phyloP scores from a whole-genome alignment of 2,797 vertebrate genomes.

The Typhlichthys eigenmanni region DNA sequence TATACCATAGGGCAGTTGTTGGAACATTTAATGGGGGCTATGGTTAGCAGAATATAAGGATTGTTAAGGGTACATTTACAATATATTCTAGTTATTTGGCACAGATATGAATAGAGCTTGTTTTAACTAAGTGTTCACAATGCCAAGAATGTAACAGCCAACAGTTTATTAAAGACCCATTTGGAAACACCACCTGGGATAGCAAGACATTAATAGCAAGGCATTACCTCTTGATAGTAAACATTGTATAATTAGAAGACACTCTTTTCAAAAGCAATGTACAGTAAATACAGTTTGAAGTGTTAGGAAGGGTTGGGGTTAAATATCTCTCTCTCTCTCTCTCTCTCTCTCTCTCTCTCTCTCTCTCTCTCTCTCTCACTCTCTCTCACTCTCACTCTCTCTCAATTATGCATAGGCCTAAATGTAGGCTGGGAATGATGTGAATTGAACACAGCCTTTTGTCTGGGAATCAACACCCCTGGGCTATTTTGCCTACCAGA shows the following conservation, averaged over 20 bases:
- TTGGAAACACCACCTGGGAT: constrained; percentile 10
- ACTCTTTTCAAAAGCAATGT: too few species aligned
- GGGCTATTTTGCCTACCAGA: not conserved
- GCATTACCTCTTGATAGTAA: constrained; percentile 1
- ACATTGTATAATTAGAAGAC: not conserved
- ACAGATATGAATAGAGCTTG: constrained; percentile 11
- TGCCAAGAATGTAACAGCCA: not conserved
- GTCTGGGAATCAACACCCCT: not conserved
- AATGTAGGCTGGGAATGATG: too few species aligned
- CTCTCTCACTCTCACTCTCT: too few species aligned
- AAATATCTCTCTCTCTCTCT: too few species aligned
- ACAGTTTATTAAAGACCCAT: constrained; percentile 12
- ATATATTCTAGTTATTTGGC: not conserved
- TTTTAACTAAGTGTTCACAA: not conserved
- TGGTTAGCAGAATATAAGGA: constrained; percentile 2
- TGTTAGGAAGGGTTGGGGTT: too few species aligned
- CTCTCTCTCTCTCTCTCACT: too few species aligned
- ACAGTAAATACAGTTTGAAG: not conserved
- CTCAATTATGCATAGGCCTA: too few species aligned
- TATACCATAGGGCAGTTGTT: not conserved
- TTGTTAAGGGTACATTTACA: constrained; percentile 6
- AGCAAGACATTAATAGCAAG: not conserved
- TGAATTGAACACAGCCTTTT: too few species aligned
- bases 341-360: too few species aligned
- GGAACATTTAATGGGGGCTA: not conserved